Evolutionary conservation across 1,140 invertebrate genomes (phyloP).

Genomic region (Papilio glaucus): DNA sequence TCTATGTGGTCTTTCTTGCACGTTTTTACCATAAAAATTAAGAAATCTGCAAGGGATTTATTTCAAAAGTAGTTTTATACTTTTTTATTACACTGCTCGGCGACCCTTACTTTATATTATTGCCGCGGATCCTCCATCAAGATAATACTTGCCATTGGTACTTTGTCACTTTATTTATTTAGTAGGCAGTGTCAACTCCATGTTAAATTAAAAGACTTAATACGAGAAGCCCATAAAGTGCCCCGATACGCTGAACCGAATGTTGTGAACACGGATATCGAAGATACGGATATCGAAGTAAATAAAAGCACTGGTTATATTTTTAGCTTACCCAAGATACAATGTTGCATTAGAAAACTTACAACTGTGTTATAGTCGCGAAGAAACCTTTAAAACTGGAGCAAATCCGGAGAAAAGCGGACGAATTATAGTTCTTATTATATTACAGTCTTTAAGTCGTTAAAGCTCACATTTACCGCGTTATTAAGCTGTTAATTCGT

Average conservation of each 20-base stretch:
- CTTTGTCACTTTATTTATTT: neutral
- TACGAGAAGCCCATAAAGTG: neutral
- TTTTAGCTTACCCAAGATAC: slow-evolving; percentile 31
- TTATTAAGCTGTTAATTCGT: neutral
- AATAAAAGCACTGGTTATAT: slow-evolving; percentile 1
- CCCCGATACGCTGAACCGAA: neutral
- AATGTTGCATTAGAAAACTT: slow-evolving; percentile 33
- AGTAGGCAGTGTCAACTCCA: neutral
- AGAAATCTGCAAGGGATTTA: neutral
- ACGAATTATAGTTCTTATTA: slow-evolving; percentile 34
- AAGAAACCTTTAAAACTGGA: slow-evolving; percentile 37
- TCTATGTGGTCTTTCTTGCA: too few relatives aligned
- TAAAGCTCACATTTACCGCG: slow-evolving; percentile 1
- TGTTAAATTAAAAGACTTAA: slow-evolving; percentile 1
- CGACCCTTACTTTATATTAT: too few relatives aligned
- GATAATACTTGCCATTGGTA: neutral
- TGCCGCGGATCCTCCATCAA: too few relatives aligned
- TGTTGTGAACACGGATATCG: neutral
- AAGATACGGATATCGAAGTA: neutral
- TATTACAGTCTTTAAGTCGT: slow-evolving; percentile 16
- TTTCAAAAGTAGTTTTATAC: too few relatives aligned
- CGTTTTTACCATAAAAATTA: too few relatives aligned
- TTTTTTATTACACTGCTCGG: too few relatives aligned
- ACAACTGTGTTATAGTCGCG: slow-evolving; percentile 32
- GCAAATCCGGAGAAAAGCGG: slow-evolving; percentile 30